Conservation (phyloP, 1,140 invertebrate species). For the Coenobita brevimanus region DNA sequence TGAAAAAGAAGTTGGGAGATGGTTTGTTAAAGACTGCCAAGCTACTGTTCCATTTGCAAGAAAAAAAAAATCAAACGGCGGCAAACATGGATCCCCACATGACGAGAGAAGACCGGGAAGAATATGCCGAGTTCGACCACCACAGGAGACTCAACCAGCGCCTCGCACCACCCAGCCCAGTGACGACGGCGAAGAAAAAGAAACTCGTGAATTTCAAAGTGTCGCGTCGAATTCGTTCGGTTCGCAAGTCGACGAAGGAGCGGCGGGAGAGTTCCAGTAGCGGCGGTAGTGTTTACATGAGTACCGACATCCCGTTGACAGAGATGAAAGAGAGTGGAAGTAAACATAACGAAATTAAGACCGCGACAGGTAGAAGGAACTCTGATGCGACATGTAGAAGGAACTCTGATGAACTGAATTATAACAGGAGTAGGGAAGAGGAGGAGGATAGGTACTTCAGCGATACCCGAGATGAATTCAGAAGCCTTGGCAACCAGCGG, state of each 20-base stretch:
- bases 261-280: neutral
- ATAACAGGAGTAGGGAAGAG: too few species aligned
- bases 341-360: too few species aligned
- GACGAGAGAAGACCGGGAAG: conserved; percentile 19
- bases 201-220: conserved; percentile 44
- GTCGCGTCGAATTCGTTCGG: neutral
- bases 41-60: neutral
- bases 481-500: neutral
- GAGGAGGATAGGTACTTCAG: neutral
- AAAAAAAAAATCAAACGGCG: neutral
- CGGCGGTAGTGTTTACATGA: neutral
- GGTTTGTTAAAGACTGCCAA: too few species aligned
- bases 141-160: conserved; percentile 34
- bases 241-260: neutral
- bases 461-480: neutral
- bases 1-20: too few species aligned
- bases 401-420: too few species aligned
- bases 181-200: conserved; percentile 22
- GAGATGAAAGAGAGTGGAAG: neutral
- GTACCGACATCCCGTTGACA: neutral
- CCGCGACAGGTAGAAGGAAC: too few species aligned
- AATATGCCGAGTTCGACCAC: neutral
- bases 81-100: conserved; percentile 47
- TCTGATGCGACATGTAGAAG: too few species aligned
- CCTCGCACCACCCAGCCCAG: neutral